Conservation (phyloP, 92 coral and sea anemone species). For the Diadumene lineata region DNA sequence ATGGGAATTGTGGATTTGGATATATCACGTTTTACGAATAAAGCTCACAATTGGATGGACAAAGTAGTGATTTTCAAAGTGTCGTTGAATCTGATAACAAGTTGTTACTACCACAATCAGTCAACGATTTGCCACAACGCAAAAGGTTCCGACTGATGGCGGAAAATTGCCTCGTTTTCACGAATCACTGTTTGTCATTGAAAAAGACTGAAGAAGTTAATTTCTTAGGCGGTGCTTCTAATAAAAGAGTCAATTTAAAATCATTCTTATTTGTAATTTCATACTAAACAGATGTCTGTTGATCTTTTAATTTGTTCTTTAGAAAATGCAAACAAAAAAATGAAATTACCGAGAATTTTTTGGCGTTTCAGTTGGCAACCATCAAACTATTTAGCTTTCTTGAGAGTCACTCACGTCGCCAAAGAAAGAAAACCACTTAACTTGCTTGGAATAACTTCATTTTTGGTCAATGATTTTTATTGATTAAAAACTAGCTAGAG, state of each 20-base stretch:
- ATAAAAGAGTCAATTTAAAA: neutral
- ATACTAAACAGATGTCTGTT: neutral
- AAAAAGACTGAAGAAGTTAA: neutral
- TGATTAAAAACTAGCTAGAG: neutral
- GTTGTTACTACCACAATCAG: neutral
- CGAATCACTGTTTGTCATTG: neutral
- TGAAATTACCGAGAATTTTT: neutral
- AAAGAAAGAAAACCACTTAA: no score
- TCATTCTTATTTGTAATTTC: neutral
- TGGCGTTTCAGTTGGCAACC: no score
- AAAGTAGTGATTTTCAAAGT: neutral
- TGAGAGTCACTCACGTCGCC: no score
- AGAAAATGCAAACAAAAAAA: neutral
- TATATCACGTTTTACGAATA: no score
- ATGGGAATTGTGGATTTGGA: no score
- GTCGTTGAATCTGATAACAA: no score
- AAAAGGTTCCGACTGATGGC: neutral
- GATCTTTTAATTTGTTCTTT: neutral
- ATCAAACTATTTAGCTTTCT: no score
- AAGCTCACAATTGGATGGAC: neutral
- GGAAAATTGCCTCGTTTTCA: neutral
- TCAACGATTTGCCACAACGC: neutral
- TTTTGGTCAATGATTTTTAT: neutral
- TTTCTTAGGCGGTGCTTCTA: neutral
- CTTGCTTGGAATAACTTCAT: no score